Evolutionary conservation across 2,113 vertebrate species (phyloP), one percentile per base, ranked within the genome.

Genomic region (Calidris pugnax): DNA sequence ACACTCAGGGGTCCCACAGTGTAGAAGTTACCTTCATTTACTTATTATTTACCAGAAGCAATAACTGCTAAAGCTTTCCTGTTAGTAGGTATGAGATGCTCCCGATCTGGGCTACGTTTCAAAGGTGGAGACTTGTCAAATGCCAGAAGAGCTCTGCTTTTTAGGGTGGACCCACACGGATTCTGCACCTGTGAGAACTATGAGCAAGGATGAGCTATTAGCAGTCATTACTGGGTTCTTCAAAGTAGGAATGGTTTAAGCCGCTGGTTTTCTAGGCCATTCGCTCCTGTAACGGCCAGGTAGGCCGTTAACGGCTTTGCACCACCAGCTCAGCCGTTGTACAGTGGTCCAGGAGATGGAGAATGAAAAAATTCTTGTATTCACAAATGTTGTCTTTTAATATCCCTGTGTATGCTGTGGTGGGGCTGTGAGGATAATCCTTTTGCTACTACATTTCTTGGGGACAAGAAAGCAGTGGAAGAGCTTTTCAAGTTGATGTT

Each of bases 361-460:
- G 77, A 90, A 82, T 30, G 23, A 48, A 47, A 67, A 82, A n/a
- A 37, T 12, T 26, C 3, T 37, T 37, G 17, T 62, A 21, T 63
- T 93, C 59, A 26, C 4, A 4, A 28, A 37, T 43, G 23, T 35
- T 73, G 45, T 53, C 27, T 64, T 85, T 85, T 60, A 63, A 50
- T 60, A 56, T 59, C 15, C 20, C 28, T 50, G 11, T 0, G 0
- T 57, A 15, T 37, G 27, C 64, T 78, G 30, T 67, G 51, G 3
- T 47, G 16, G 28, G 39, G 26, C 43, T 72, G n/a, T 75, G 48
- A 64, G 57, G 35, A 22, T 60, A 1, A 18, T 63, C 3, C 50
- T 87, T 87, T 73, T 87, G 43, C 24, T 71, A 17, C 37, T 21
- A 37, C 24, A 3, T 51, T 50, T 81, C 10, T 0, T 82, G 53